Conservation (phyloP, 2,888 invertebrate species). For the Ptychoptera albimana region DNA sequence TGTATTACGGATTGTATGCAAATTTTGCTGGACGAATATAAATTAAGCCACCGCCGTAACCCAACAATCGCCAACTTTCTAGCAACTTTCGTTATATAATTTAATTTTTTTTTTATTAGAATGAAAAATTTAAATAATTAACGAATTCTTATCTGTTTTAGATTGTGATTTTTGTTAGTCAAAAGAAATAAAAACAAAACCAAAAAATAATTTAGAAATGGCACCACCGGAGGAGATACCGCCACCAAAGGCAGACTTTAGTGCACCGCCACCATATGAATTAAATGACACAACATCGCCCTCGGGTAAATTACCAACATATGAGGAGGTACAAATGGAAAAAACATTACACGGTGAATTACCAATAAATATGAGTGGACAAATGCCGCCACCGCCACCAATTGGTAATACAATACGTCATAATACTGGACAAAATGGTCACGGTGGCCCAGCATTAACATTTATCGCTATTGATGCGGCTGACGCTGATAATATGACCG, state of each 20-base stretch:
- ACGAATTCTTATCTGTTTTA: too few relatives aligned
- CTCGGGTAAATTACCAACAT: constrained; percentile 63
- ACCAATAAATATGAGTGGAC: constrained; percentile 20
- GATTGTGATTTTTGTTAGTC: background rate
- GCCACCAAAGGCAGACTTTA: constrained; percentile 69
- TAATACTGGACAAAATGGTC: background rate
- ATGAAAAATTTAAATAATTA: too few relatives aligned
- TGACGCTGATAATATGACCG: constrained; percentile 54
- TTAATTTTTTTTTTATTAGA: too few relatives aligned
- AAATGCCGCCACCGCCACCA: constrained; percentile 22
- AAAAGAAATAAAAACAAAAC: background rate
- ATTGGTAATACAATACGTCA: constrained; percentile 7
- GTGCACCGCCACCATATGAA: constrained; percentile 79
- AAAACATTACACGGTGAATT: constrained; percentile 63
- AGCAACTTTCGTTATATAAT: too few relatives aligned
- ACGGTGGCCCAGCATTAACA: constrained; percentile 40
- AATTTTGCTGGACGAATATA: too few relatives aligned
- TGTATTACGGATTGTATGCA: too few relatives aligned
- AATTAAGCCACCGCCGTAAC: too few relatives aligned
- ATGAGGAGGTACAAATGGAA: constrained; percentile 82
- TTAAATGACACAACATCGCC: constrained; percentile 33
- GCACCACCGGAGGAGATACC: constrained; percentile 43
- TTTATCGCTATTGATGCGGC: constrained; percentile 60
- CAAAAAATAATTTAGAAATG: background rate
- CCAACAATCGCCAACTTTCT: too few relatives aligned